Evolutionary conservation across 2,888 invertebrate species (phyloP).

Genomic region (Meteorus cinctellus): DNA sequence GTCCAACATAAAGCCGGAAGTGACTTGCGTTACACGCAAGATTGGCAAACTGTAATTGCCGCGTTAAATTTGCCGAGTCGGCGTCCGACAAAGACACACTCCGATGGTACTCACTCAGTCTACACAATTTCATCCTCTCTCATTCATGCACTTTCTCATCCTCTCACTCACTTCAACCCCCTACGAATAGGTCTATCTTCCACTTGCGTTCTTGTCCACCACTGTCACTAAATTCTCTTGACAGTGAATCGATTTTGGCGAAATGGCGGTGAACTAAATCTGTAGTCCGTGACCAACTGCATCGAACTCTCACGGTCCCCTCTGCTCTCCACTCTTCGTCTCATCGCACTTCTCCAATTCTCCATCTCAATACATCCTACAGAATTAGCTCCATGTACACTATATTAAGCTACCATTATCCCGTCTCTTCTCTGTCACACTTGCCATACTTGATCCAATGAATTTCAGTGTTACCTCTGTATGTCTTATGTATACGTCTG

Average conservation of each 20-base stretch:
- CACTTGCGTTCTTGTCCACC: not conserved
- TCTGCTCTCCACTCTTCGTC: slow-evolving; percentile 7
- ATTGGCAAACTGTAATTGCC: slow-evolving; percentile 44
- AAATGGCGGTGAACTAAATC: slow-evolving; percentile 7
- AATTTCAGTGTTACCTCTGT: slow-evolving; percentile 6
- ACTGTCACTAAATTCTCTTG: slow-evolving; percentile 6
- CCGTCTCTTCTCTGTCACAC: not conserved
- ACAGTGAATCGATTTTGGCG: slow-evolving; percentile 20
- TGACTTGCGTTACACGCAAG: slow-evolving; percentile 42
- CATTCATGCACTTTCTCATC: not conserved
- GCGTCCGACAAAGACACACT: slow-evolving; percentile 36
- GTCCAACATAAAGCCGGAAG: slow-evolving; percentile 32
- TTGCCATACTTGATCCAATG: slow-evolving; percentile 24
- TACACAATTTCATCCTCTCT: not conserved
- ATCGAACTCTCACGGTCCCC: slow-evolving; percentile 11
- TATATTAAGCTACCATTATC: not conserved
- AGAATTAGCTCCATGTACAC: slow-evolving; percentile 14
- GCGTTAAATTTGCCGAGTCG: slow-evolving; percentile 39
- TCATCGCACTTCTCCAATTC: slow-evolving; percentile 4
- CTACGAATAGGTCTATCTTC: not conserved
- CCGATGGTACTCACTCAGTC: slow-evolving; percentile 4
- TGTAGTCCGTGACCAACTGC: slow-evolving; percentile 23
- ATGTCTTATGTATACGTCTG: not conserved
- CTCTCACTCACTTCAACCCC: no score
- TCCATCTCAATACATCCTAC: slow-evolving; percentile 8